phyloP scores from a whole-genome alignment of 2,797 vertebrate species.

The Nothura maculosa region DNA sequence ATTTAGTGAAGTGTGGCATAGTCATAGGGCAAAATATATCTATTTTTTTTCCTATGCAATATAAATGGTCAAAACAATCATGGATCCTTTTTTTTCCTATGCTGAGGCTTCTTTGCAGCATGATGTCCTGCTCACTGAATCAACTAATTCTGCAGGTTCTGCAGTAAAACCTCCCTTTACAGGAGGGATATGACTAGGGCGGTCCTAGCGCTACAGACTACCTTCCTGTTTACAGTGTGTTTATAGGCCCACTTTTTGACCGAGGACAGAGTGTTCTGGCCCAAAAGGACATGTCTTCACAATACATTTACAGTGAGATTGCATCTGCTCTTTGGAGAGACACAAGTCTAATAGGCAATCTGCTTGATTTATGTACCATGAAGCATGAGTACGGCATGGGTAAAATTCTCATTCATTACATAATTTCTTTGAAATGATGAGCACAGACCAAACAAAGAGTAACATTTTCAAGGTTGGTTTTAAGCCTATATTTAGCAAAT shows the following conservation, averaged over 20 bases:
- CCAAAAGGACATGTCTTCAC: not conserved
- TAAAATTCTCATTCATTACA: slow-evolving; percentile 24
- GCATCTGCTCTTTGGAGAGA: slow-evolving; percentile 41
- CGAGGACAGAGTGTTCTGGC: not conserved
- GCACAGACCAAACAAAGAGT: not conserved
- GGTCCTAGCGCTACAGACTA: not conserved
- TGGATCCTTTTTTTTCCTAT: not conserved
- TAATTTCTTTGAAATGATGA: slow-evolving; percentile 29
- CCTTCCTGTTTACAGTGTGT: not conserved
- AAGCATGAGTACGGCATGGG: slow-evolving; percentile 5
- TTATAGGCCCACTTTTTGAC: not conserved
- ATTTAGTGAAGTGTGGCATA: not conserved
- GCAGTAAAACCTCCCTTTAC: not conserved
- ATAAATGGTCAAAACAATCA: not conserved
- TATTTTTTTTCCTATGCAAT: not conserved
- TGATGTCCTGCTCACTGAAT: not conserved
- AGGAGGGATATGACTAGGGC: not conserved
- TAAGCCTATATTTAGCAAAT: not conserved
- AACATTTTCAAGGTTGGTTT: slow-evolving; percentile 9
- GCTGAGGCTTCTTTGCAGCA: not conserved
- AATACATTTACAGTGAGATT: not conserved
- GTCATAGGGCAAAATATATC: not conserved
- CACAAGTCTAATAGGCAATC: slow-evolving; percentile 41
- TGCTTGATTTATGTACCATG: slow-evolving; percentile 59
- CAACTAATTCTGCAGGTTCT: not conserved